phyloP scores from a whole-genome alignment of 2,113 vertebrate genomes.

The Oncorhynchus tshawytscha region DNA sequence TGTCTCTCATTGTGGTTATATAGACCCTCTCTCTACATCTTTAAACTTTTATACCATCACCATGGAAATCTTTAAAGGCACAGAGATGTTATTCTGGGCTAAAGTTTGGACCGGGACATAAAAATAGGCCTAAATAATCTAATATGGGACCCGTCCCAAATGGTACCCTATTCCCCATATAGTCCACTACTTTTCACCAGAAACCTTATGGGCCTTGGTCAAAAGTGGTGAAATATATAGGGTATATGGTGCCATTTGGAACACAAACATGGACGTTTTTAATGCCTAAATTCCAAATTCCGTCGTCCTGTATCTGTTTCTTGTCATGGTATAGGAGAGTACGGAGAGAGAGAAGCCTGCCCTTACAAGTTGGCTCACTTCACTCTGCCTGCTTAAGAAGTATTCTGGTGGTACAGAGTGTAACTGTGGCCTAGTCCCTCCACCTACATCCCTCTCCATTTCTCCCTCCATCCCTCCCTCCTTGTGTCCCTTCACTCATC shows the following conservation, averaged over 20 bases:
- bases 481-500: background rate
- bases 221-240: too few relatives aligned
- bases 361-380: background rate
- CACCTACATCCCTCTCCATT: background rate
- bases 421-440: slow-evolving; percentile 22
- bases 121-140: slow-evolving; percentile 5
- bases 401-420: background rate
- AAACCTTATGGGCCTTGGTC: too few relatives aligned
- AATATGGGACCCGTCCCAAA: background rate
- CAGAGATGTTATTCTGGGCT: slow-evolving; percentile 24
- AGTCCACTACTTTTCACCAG: too few relatives aligned
- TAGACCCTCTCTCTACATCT: background rate
- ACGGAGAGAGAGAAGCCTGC: background rate
- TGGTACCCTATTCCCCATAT: too few relatives aligned
- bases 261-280: too few relatives aligned
- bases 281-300: background rate
- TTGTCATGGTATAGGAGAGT: too few relatives aligned
- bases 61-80: slow-evolving; percentile 5
- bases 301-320: too few relatives aligned
- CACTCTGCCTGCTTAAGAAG: background rate
- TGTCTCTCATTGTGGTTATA: slow-evolving; percentile 38
- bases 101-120: background rate
- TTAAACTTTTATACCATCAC: background rate
- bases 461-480: background rate
- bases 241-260: too few relatives aligned